Evolutionary conservation across 2,888 invertebrate species (phyloP).

Genomic region (Entomobrya proxima): DNA sequence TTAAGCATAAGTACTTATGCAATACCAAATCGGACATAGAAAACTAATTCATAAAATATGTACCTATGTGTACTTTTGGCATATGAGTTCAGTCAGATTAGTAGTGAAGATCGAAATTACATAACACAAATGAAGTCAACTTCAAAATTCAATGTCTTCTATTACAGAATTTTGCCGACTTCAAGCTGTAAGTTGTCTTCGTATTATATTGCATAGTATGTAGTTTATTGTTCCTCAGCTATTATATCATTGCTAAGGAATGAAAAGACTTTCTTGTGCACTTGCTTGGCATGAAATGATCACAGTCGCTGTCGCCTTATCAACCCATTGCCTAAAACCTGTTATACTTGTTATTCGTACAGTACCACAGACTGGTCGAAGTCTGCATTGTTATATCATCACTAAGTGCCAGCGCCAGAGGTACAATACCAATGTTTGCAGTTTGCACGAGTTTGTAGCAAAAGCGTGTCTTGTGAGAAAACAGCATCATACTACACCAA

Average conservation of each 20-base stretch:
- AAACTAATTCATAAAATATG: no score
- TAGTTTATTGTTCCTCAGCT: not conserved
- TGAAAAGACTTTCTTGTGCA: not conserved
- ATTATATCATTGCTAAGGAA: slow-evolving; percentile 3
- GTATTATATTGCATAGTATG: not conserved
- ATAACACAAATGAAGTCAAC: not conserved
- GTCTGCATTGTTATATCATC: slow-evolving; percentile 1
- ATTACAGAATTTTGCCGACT: not conserved
- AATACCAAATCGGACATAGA: no score
- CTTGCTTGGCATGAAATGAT: not conserved
- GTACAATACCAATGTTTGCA: slow-evolving; percentile 6
- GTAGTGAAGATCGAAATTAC: not conserved
- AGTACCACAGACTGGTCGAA: not conserved
- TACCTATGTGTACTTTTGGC: no score
- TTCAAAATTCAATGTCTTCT: not conserved
- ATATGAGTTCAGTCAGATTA: no score
- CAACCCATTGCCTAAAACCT: slow-evolving; percentile 35
- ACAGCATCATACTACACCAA: not conserved
- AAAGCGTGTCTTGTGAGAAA: not conserved
- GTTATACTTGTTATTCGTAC: slow-evolving; percentile 27
- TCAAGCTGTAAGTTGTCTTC: not conserved
- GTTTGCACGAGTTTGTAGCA: not conserved
- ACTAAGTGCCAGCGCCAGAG: not conserved
- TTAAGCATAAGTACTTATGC: no score
- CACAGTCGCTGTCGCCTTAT: not conserved